Base-by-base conservation (phyloP, 2,113 vertebrate species). In the Platichthys stellatus region DNA sequence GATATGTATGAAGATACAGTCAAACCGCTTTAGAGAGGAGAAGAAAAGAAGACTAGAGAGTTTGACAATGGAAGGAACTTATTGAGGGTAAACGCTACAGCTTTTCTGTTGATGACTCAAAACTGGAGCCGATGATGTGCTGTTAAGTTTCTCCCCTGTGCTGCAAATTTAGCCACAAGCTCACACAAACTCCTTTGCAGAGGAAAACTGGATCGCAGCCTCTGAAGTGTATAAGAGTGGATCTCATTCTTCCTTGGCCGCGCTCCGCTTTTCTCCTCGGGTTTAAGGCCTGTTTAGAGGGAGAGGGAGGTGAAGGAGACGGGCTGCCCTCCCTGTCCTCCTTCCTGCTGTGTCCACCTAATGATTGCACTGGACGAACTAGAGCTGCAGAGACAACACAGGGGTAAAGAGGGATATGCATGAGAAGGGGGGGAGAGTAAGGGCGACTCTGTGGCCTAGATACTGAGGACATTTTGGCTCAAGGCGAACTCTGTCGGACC, bases 391-490 rank as follows among this genome's bases (percentile, higher is more conserved):
- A 62, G 69, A 74, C 73, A 76, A 38, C 61, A 67, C 2, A 28
- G 60, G 59, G 23, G 6, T 31, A 7, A 61, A 26, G 53, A 10
- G 11, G 78, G 60, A 82, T 76, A 62, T 10, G 40, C 47, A 18
- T 10, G 62, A 38, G 26, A 63, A 62, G 13, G 31, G 69, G 24
- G 69, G 69, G 40, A 66, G 65, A 12, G 10, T 2, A 10, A 49
- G 67, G 78, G 65, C 83, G 74, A 51, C 69, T 81, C 82, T 81
- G 66, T 92, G 91, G 92, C 90, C 92, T 86, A 91, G 62, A 91
- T 92, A 90, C 79, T 56, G 73, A 71, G 45, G 65, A 89, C 74
- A 74, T 69, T 92, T 84, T 90, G 91, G 90, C 89, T 91, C 74
- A 81, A 84, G 81, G 85, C 20, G 59, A 89, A 86, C 68, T 69